These are phyloP conservation scores for Leptinotarsa tumamoca DNA, from an alignment of 2,888 invertebrate genomes.

Conservation along the genomic window DNA sequence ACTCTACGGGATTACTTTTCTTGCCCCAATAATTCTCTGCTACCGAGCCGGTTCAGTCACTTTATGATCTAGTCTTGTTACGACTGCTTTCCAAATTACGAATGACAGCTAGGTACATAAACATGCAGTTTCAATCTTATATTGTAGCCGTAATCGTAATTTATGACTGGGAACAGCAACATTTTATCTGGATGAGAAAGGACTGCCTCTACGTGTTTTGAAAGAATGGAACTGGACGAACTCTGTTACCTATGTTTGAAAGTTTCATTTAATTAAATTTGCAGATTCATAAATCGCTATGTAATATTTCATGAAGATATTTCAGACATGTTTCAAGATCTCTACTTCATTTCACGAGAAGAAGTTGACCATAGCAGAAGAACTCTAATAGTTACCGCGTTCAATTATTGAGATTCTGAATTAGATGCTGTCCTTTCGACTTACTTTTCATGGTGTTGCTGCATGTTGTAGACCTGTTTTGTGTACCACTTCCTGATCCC, in stretches of 20 bases:
- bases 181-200: slow-evolving; percentile 39
- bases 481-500: no score
- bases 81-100: slow-evolving; percentile 53
- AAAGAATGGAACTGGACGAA: background rate
- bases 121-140: slow-evolving; percentile 55
- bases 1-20: slow-evolving; percentile 59
- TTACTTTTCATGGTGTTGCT: no score
- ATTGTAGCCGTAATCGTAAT: slow-evolving; percentile 46
- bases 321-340: no score
- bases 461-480: no score
- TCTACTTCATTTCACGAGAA: no score
- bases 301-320: no score
- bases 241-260: background rate
- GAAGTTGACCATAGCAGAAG: no score
- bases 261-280: no score
- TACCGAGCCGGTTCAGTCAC: slow-evolving; percentile 43
- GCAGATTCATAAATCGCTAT: no score
- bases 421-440: no score
- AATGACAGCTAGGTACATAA: slow-evolving; percentile 53
- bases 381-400: no score
- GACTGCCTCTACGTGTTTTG: slow-evolving; percentile 13
- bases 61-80: slow-evolving; percentile 53
- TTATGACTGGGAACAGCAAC: slow-evolving; percentile 39
- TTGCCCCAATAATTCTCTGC: slow-evolving; percentile 51
- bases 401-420: no score